Conservation (phyloP, 2,797 vertebrate genomes). For the Sebastes taczanowskii region DNA sequence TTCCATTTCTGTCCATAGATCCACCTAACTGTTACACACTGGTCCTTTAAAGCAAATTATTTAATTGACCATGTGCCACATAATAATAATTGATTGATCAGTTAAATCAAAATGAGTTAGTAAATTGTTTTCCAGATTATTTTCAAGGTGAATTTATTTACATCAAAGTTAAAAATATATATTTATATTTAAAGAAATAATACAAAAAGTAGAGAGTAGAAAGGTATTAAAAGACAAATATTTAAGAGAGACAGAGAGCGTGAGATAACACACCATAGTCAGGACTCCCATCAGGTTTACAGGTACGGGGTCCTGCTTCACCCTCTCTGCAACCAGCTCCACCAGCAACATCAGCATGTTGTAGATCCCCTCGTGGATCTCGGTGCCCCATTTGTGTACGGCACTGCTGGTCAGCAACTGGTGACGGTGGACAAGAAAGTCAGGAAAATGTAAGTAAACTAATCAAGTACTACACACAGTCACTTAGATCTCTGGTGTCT, state of each 20-base stretch:
- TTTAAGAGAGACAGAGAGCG: background rate
- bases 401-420: constrained; percentile 97
- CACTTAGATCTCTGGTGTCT: background rate
- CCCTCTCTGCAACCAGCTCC: constrained; percentile 95
- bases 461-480: background rate
- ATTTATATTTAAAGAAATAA: background rate
- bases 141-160: background rate
- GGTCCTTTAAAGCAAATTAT: too few species aligned
- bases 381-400: constrained; percentile 98
- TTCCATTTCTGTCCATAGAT: too few species aligned
- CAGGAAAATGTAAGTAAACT: background rate
- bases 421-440: background rate
- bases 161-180: background rate
- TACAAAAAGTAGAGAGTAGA: background rate
- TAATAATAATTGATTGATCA: background rate
- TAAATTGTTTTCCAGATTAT: background rate
- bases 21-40: too few species aligned
- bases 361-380: constrained; percentile 99
- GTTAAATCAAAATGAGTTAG: background rate
- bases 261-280: constrained; percentile 87
- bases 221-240: background rate
- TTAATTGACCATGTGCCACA: background rate
- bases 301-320: constrained; percentile 96
- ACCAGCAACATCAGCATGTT: constrained; percentile 99
- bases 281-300: constrained; percentile 92